Evolutionary conservation across 2,888 invertebrate species (phyloP).

Genomic region (Ichneumon xanthorius): DNA sequence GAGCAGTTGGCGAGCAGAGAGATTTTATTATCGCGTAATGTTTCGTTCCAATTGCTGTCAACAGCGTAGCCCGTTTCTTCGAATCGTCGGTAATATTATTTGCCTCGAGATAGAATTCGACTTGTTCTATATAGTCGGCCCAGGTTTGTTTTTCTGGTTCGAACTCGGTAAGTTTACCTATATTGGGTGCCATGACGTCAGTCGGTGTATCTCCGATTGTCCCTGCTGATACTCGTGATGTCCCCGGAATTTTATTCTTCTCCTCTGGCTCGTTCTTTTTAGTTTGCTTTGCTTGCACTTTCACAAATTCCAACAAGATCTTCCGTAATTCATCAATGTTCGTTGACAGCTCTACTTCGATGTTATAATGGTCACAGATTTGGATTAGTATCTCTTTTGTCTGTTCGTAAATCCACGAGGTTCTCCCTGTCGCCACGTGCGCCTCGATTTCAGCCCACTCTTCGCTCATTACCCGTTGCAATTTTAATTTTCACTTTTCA

Average conservation of each 20-base stretch:
- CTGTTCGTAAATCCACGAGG: constrained; percentile 23
- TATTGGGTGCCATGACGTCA: constrained; percentile 31
- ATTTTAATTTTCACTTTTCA: constrained; percentile 5
- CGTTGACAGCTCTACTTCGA: constrained; percentile 16
- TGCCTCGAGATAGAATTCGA: constrained; percentile 48
- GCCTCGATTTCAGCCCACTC: constrained; percentile 13
- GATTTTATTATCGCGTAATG: too few species aligned
- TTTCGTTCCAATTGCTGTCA: too few species aligned
- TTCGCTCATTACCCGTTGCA: constrained; percentile 9
- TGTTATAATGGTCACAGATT: constrained; percentile 28
- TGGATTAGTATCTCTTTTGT: constrained; percentile 28
- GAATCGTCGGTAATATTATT: constrained; percentile 20
- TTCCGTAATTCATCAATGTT: constrained; percentile 22
- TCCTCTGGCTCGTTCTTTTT: constrained; percentile 19
- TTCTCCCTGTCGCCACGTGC: constrained; percentile 23
- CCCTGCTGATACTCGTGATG: constrained; percentile 14
- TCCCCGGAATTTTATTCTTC: background rate
- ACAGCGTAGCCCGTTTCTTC: background rate
- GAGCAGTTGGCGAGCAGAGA: too few species aligned
- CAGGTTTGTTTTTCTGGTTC: constrained; percentile 34
- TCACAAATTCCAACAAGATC: constrained; percentile 20
- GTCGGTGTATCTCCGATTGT: constrained; percentile 6
- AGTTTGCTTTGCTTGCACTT: constrained; percentile 14
- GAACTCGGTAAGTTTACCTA: constrained; percentile 42
- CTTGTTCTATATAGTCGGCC: constrained; percentile 43